Conservation (phyloP, 2,113 vertebrate species). For the Chloropsis cyanopogon region DNA sequence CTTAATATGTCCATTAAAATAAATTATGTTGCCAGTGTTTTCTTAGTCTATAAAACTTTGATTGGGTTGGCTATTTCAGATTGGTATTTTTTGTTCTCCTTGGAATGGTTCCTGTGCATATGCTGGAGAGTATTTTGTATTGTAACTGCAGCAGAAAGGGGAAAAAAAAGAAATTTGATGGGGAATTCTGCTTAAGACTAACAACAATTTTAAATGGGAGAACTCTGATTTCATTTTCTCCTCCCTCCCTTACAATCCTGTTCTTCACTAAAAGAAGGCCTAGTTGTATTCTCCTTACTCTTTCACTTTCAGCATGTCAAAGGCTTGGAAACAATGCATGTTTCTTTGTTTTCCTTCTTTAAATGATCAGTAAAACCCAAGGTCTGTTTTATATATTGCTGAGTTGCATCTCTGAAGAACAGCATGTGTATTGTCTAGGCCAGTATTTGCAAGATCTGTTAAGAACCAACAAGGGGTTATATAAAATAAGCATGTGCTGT, state of each 20-base stretch:
- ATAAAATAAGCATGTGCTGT: neutral
- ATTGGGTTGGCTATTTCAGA: constrained; percentile 16
- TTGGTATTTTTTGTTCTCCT: constrained; percentile 1
- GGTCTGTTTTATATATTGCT: neutral
- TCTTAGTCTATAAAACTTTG: constrained; percentile 12
- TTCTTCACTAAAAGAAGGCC: neutral
- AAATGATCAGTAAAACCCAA: neutral
- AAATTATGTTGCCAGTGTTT: constrained; percentile 13
- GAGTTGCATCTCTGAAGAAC: neutral
- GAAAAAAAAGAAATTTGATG: neutral
- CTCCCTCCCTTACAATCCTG: neutral
- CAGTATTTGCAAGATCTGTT: neutral
- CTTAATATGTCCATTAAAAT: constrained; percentile 61
- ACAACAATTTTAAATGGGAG: neutral
- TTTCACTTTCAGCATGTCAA: neutral
- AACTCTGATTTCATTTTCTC: neutral
- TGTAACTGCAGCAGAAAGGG: neutral
- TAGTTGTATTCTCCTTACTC: neutral
- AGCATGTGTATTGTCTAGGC: neutral
- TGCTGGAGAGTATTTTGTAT: neutral
- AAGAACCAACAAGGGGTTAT: neutral
- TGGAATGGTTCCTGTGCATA: neutral
- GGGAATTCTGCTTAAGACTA: neutral
- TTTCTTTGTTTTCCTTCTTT: neutral
- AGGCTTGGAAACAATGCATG: neutral